Conservation (phyloP, 37 sponge, comb jelly and placozoan genomes). For the Ephydatia muelleri region DNA sequence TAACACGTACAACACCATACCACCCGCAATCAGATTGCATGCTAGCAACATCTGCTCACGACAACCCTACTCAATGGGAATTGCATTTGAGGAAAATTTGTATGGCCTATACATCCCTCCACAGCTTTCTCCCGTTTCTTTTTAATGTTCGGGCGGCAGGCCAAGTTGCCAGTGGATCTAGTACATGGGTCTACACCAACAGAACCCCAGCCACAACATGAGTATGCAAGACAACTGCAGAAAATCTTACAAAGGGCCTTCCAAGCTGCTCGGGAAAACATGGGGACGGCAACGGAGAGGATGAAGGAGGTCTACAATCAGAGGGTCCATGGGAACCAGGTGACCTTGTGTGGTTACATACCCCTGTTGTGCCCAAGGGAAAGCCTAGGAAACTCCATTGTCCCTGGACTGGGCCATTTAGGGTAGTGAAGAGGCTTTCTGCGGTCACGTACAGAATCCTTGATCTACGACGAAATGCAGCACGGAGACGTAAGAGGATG, state of each 20-base stretch:
- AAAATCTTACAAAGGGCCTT: constrained; percentile 2
- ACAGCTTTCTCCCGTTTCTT: constrained; percentile 29
- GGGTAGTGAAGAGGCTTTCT: constrained; percentile 10
- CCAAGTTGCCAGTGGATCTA: constrained; percentile 30
- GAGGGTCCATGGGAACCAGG: constrained; percentile 13
- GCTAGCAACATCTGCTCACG: constrained; percentile 8
- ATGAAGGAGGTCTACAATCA: constrained; percentile 18
- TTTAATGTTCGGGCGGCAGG: constrained; percentile 38
- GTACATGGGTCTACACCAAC: constrained; percentile 22
- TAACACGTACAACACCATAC: constrained; percentile 10
- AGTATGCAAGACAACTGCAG: constrained; percentile 7
- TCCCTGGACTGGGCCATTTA: constrained; percentile 35
- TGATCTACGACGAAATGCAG: background rate
- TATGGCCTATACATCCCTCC: constrained; percentile 21
- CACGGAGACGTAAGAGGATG: background rate
- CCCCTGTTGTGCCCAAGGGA: constrained; percentile 9
- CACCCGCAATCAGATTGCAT: constrained; percentile 13
- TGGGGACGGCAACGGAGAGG: background rate
- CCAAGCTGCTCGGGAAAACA: background rate
- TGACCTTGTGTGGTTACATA: constrained; percentile 25
- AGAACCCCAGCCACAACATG: background rate
- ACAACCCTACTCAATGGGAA: constrained; percentile 26
- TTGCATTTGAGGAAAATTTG: constrained; percentile 4
- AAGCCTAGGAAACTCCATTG: constrained; percentile 18
- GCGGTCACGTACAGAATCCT: constrained; percentile 13